Evolutionary conservation across 2,888 invertebrate species (phyloP).

Genomic region (Smittia aterrima): DNA sequence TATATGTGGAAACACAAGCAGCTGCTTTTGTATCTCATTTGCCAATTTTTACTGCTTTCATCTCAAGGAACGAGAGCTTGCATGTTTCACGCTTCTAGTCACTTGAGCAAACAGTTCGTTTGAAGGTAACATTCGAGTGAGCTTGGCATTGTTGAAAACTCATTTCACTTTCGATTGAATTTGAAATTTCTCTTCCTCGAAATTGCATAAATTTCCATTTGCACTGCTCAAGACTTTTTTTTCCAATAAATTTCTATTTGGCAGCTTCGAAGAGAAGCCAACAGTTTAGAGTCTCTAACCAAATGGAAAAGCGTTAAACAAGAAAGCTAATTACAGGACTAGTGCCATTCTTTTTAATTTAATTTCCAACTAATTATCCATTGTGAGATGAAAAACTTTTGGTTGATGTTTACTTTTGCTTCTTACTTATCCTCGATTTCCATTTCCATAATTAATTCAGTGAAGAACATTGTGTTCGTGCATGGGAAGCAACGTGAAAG

Average conservation of each 20-base stretch:
- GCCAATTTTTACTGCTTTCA: slow-evolving; percentile 18
- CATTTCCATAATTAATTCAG: slow-evolving; percentile 41
- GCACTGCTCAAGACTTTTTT: background rate
- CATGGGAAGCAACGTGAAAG: background rate
- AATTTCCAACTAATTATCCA: slow-evolving; percentile 34
- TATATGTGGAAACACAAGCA: slow-evolving; percentile 40
- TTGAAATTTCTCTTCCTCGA: background rate
- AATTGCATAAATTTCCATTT: background rate
- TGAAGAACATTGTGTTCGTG: slow-evolving; percentile 29
- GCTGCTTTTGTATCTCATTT: slow-evolving; percentile 31
- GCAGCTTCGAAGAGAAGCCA: background rate
- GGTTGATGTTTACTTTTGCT: slow-evolving; percentile 19
- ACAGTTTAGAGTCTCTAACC: background rate
- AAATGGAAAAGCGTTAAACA: background rate
- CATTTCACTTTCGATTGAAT: background rate
- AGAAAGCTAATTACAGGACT: slow-evolving; percentile 19
- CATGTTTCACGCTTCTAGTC: background rate
- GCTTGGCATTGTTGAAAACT: background rate
- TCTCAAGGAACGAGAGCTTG: background rate
- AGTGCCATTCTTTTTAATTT: slow-evolving; percentile 24
- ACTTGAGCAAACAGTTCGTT: slow-evolving; percentile 27
- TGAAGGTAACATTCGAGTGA: slow-evolving; percentile 33
- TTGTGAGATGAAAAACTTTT: slow-evolving; percentile 21
- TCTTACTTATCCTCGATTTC: slow-evolving; percentile 9
- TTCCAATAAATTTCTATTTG: background rate